Evolutionary conservation across 92 coral and sea anemone genomes (phyloP).

Genomic region (Muricea muricata): DNA sequence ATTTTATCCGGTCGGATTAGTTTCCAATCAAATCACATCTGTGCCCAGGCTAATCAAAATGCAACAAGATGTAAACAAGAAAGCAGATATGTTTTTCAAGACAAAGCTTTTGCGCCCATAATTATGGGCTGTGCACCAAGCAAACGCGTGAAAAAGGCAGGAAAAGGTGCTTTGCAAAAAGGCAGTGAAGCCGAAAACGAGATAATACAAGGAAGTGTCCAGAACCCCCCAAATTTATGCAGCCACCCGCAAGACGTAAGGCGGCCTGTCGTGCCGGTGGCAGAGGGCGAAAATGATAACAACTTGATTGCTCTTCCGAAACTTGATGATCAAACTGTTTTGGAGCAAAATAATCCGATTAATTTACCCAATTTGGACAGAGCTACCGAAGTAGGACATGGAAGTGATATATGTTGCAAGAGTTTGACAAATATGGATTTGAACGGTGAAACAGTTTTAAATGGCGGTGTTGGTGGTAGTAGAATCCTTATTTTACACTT

Average conservation of each 20-base stretch:
- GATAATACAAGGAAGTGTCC: not conserved
- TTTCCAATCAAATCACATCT: not conserved
- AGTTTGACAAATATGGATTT: slow-evolving; percentile 11
- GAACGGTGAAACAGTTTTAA: slow-evolving; percentile 13
- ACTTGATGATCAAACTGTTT: not conserved
- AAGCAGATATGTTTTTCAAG: not conserved
- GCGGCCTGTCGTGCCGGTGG: not conserved
- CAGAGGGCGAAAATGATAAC: not conserved
- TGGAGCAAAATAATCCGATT: not conserved
- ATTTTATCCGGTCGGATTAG: slow-evolving; percentile 18
- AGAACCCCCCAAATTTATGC: not conserved
- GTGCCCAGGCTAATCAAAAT: too few species aligned
- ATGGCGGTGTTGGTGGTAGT: not conserved
- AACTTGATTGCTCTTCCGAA: not conserved
- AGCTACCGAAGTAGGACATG: not conserved
- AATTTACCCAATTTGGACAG: slow-evolving; percentile 2
- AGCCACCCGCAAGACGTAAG: slow-evolving; percentile 14
- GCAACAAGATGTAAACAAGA: not conserved
- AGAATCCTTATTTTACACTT: slow-evolving; percentile 77
- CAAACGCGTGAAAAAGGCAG: not conserved
- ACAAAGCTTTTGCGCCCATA: not conserved
- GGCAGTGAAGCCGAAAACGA: not conserved
- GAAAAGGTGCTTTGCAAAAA: not conserved
- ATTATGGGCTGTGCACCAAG: slow-evolving; percentile 30
- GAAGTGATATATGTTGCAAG: not conserved